Percentiles rank a stretch among this genome's conserved stretches.
These are phyloP conservation scores for Drosophila ananassae DNA, from an alignment of 1,140 invertebrate genomes.

Conservation along the genomic window DNA sequence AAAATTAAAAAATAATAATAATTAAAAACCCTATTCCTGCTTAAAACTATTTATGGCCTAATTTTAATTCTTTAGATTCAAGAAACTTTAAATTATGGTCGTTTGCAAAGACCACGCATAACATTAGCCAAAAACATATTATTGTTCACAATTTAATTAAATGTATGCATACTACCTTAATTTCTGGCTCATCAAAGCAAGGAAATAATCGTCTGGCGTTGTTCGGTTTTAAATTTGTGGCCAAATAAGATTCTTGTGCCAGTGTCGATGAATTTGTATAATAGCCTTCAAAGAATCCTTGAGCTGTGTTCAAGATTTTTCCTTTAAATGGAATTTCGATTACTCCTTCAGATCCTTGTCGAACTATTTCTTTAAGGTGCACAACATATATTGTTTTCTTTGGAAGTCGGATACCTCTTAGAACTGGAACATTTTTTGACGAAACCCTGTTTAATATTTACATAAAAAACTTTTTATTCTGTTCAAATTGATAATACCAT, in stretches of 20 bases:
- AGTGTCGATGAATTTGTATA: constrained; percentile 85
- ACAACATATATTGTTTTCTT: constrained; percentile 86
- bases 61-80: too few species aligned
- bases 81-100: too few species aligned
- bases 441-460: not conserved
- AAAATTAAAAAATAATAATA: too few species aligned
- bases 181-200: constrained; percentile 95
- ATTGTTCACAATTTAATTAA: not conserved
- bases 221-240: constrained; percentile 91
- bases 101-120: too few species aligned
- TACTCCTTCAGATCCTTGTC: constrained; percentile 84
- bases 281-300: constrained; percentile 87
- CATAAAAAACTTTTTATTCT: not conserved
- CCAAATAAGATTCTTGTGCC: constrained; percentile 86
- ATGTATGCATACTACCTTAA: constrained; percentile 86
- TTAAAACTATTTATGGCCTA: too few species aligned
- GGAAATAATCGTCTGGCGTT: constrained; percentile 94
- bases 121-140: too few species aligned
- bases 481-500: too few species aligned
- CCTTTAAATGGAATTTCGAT: constrained; percentile 87
- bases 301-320: constrained; percentile 85
- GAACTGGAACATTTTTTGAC: constrained; percentile 31
- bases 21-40: too few species aligned
- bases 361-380: constrained; percentile 85
- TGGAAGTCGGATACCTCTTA: constrained; percentile 80